Base-by-base conservation (phyloP, 2,113 vertebrate species). In the Maccullochella peelii region DNA sequence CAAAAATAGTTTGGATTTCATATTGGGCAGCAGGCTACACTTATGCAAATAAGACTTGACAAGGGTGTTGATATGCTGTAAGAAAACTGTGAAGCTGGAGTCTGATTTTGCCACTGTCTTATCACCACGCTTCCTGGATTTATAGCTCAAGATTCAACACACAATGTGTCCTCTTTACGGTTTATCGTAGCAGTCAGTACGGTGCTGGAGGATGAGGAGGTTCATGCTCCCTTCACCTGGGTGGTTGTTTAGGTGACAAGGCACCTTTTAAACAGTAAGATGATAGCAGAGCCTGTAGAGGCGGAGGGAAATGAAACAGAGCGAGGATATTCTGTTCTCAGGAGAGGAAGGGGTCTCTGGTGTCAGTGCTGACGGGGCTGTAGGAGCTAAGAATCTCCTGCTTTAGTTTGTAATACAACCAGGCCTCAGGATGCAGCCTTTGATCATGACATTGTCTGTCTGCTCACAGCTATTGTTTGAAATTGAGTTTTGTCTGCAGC, bases 371-470 rank as follows among this genome's bases (percentile, higher is more conserved):
- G 89, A 85, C 44, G 1, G 42, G 14, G 80, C 59, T 40, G 40
- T 58, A 52, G 27, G 49, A 70, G 75, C 50, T 38, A 63, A 66
- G 49, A 49, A 70, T 54, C 71, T 23, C 58, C 50, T 44, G 65
- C 59, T 71, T 36, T 70, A n/a, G 38, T 75, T 82, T 90, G 77
- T 71, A 80, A 88, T 77, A 82, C 40, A 74, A 83, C 58, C 73
- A 50, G 73, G 69, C 81, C 78, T 44, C 78, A 91, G 90, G 87
- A 91, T 67, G 40, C 38, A 62, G 58, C n/a, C 73, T 93, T 90
- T 91, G 77, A 89, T 92, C 69, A n/a, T 50, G 70, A 83, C 86
- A 81, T 76, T 72, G 61, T 86, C 73, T 89, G 62, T 77, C 76
- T 78, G 67, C 78, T 79, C 55, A n/a, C 42, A 87, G 89, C 70